Base-by-base conservation (phyloP, 2,113 vertebrate species). In the Pseudopodoces humilis region DNA sequence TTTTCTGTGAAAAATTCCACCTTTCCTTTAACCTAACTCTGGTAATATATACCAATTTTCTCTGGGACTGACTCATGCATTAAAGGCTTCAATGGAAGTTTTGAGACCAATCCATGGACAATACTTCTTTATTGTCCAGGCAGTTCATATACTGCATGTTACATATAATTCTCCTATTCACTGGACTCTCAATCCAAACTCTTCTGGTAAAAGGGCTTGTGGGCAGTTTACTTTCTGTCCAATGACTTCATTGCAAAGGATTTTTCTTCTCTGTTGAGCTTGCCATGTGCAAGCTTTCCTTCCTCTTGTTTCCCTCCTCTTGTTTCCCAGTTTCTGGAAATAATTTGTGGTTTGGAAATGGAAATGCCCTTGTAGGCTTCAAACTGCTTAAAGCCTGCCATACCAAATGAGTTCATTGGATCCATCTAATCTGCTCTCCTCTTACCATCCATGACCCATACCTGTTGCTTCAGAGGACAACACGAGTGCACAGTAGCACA, bases 331-430 rank as follows among this genome's bases (percentile, higher is more conserved):
- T 97, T 97, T 97, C 97, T 97, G 97, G 96, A 97, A 97, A 97
- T 97, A 96, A 97, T 97, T 97, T 97, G 96, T 97, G 97, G 96
- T 97, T 97, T 97, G 96, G 97, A 97, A 97, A 93, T 96, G 77
- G 96, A 97, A 97, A 93, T 96, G 84, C 82, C 93, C 88, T 97
- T 27, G 7, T 95, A 94, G 86, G 84, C 89, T 97, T 97, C 95
- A 97, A 95, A 97, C 84, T 95, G 88, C 79, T 92, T 95, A 92
- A 91, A 92, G 65, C 90, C 65, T 97, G 91, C 95, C 95, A 92
- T 92, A 92, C 70, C 86, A 94, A 88, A 96, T 94, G 90, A 96
- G 83, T 93, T 88, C 85, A 91, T 70, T 96, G 87, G 86, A 93
- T 95, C 92, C 59, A 95, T 90, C 86, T 91, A 88, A 88, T 93